Evolutionary conservation across 1,140 invertebrate species (phyloP), one percentile per base, ranked within the genome.

Genomic region (Hycleus phaleratus): DNA sequence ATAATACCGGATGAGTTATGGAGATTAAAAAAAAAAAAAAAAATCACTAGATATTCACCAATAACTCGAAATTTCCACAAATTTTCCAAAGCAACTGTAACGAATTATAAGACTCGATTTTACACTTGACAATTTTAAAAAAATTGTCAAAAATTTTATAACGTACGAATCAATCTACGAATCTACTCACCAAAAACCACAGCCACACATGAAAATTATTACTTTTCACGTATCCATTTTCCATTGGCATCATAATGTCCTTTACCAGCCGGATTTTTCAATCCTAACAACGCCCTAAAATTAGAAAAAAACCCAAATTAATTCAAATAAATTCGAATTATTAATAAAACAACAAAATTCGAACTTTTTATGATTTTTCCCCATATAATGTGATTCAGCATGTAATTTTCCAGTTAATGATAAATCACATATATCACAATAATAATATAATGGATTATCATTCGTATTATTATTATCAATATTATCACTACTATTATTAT

Each of bases 301-400:
- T 18, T 18, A 18, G 18, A 18, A 18, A 18, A 18, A 18, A 18
- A 18, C 18, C 50, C 67, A 70, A 26, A 55, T 4, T 24, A 38
- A 56, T 24, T 25, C 38, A 11, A 11, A 39, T 47, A 32, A 7
- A 32, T 32, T 32, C 32, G 32, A 49, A 26, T 46, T 26, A 42
- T 18, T 18, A 18, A 18, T 18, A 12, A 53, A 48, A 24, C 38
- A 32, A 32, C 7, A 42, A 48, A 49, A 32, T 42, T 11, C 56
- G 57, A 66, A 73, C 67, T 71, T 63, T 62, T 71, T 68, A 65
- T 78, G 77, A 63, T 72, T 76, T 51, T 70, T 75, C 0, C 77
- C 76, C 50, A 70, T 62, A 49, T 74, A 77, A 62, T 78, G 77
- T 49, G 77, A 76, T 44, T 75, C 71, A 5, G 76, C 76, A 58